Evolutionary conservation across 2,113 vertebrate species (phyloP), one percentile per base, ranked within the genome.

Genomic region (Hypocryptadius cinnamomeus): DNA sequence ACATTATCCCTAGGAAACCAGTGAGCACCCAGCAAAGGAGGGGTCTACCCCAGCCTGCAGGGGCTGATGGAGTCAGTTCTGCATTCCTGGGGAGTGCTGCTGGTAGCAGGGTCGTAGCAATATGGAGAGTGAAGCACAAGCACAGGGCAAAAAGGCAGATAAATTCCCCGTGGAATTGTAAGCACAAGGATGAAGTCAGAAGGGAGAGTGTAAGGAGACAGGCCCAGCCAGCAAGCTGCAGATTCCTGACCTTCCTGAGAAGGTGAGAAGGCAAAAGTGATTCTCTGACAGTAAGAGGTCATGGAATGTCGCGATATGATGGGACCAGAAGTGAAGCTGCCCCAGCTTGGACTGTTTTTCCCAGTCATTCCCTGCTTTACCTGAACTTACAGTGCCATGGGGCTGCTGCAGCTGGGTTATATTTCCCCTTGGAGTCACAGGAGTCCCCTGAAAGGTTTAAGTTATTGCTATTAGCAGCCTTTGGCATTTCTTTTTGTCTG

Each of bases 241-340:
- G 66, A 57, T 27, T 63, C 60, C 44, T 69, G 60, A 56, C 27
- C 33, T 54, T 54, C 30, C 54, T 70, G 60, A 69, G 50, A 12
- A 23, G 56, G 18, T 45, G 70, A 70, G 60, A 78, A 56, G 2
- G 2, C 48, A 28, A 10, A 90, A 73, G 37, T 74, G 37, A 35
- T 50, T 77, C 59, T 81, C n/a, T 56, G 70, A 12, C 35, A 73
- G 56, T 15, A 23, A 78, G 56, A 74, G 61, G 18, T 74, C 28
- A 20, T 13, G 68, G 35, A 65, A 39, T 51, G 50, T 61, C 10
- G 0, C 0, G 0, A 3, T 63, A 45, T 8, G 47, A 57, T 18
- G 5, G 60, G 42, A 35, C 28, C 53, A 76, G 90, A 74, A 44
- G 57, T 54, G 68, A 79, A 66, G 42, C 27, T 61, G 39, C 11